Evolutionary conservation across 2,888 invertebrate genomes (phyloP).

Genomic region (Sesia apiformis): DNA sequence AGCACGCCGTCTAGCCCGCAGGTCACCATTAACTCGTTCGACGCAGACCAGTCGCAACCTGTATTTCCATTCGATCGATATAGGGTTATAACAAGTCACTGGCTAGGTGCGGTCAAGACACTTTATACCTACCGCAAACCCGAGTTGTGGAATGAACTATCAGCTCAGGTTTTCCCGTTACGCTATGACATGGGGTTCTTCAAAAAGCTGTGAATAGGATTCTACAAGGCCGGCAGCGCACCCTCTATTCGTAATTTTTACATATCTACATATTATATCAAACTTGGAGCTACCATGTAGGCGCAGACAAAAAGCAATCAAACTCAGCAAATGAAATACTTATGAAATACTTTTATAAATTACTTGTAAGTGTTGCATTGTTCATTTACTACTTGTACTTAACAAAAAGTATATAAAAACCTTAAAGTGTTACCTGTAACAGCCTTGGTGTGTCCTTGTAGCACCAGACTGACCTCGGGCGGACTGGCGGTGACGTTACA

Average conservation of each 20-base stretch:
- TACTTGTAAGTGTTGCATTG: too few species aligned
- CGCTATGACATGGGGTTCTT: too few species aligned
- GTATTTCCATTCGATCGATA: not conserved
- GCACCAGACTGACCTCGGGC: conserved; percentile 79
- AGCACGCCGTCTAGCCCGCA: conserved; percentile 83
- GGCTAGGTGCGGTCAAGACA: too few species aligned
- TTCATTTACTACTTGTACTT: not conserved
- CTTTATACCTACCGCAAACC: too few species aligned
- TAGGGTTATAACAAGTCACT: too few species aligned
- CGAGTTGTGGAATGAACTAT: too few species aligned
- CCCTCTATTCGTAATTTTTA: too few species aligned
- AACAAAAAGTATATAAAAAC: not conserved
- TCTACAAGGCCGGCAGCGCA: too few species aligned
- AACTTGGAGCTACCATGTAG: not conserved
- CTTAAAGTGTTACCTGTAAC: conserved; percentile 75
- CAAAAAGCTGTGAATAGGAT: too few species aligned
- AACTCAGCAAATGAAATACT: not conserved
- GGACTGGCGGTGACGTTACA: conserved; percentile 84
- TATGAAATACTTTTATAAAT: too few species aligned
- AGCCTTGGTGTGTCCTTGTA: conserved; percentile 84
- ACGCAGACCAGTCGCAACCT: conserved; percentile 90
- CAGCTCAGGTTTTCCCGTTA: too few species aligned
- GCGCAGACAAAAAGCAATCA: not conserved
- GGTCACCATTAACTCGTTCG: conserved; percentile 88
- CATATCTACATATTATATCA: too few species aligned